A percentile compares a stretch with the other conserved stretches of the same genome.
Evolutionary conservation across 2,888 invertebrate species (phyloP).

Genomic region (Slavum lentiscoides): DNA sequence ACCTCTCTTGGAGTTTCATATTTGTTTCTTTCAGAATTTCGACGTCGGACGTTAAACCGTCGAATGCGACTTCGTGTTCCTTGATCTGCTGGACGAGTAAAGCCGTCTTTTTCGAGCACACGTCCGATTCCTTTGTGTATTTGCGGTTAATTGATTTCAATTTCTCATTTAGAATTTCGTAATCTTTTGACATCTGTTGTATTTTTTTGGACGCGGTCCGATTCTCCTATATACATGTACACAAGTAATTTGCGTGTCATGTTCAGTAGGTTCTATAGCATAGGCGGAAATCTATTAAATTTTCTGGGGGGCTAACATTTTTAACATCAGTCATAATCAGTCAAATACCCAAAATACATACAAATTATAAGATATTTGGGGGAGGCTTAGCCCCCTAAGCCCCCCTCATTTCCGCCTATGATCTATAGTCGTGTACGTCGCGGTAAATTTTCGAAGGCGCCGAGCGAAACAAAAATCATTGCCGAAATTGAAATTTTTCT

Average conservation of each 20-base stretch:
- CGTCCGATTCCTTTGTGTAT: not conserved
- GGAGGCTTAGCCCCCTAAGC: too few relatives aligned
- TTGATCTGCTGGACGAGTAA: constrained; percentile 3
- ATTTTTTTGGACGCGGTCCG: not conserved
- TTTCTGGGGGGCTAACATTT: too few relatives aligned
- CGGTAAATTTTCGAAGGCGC: too few relatives aligned
- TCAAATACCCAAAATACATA: too few relatives aligned
- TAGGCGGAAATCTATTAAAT: too few relatives aligned
- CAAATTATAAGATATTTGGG: too few relatives aligned
- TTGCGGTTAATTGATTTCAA: constrained; percentile 4
- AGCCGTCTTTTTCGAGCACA: not conserved
- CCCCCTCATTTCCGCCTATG: too few relatives aligned
- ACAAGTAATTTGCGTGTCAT: not conserved
- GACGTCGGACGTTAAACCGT: not conserved
- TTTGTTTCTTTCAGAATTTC: constrained; percentile 32
- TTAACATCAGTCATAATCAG: too few relatives aligned
- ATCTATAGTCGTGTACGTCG: too few relatives aligned
- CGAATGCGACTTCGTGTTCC: constrained; percentile 10
- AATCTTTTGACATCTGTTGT: constrained; percentile 9
- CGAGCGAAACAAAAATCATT: too few relatives aligned
- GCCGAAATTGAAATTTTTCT: too few relatives aligned
- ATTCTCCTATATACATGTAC: constrained; percentile 6
- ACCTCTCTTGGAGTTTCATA: constrained; percentile 26
- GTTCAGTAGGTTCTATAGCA: too few relatives aligned
- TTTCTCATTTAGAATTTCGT: constrained; percentile 8